A percentile compares a stretch with the other conserved stretches of the same genome.
Conservation (phyloP, 2,888 invertebrate genomes). For the Limnephilus lunatus region DNA sequence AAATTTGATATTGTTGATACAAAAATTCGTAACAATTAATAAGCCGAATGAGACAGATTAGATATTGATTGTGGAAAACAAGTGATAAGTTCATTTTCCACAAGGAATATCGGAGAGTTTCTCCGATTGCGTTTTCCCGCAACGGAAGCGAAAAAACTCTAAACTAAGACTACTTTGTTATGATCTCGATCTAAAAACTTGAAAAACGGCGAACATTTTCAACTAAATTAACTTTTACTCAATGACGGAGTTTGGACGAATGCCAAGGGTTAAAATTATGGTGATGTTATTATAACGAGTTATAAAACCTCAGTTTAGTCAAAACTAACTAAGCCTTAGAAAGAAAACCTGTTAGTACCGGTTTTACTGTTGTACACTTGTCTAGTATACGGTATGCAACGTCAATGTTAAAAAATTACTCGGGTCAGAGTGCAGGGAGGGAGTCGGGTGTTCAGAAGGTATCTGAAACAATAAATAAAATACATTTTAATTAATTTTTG, state of each 20-base stretch:
- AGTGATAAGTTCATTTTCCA: constrained; percentile 34
- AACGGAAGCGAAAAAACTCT: constrained; percentile 43
- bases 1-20: constrained; percentile 33
- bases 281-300: not conserved
- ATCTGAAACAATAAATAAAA: not conserved
- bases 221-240: constrained; percentile 48
- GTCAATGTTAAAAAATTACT: not conserved
- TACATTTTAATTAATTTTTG: not conserved
- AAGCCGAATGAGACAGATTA: constrained; percentile 54
- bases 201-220: constrained; percentile 35
- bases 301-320: constrained; percentile 16
- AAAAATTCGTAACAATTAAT: constrained; percentile 45
- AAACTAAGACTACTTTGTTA: constrained; percentile 32
- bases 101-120: constrained; percentile 40
- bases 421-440: not conserved
- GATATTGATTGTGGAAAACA: constrained; percentile 44
- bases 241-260: constrained; percentile 48
- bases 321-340: constrained; percentile 23
- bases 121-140: constrained; percentile 22
- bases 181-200: constrained; percentile 59
- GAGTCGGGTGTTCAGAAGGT: not conserved
- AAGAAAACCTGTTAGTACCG: constrained; percentile 37
- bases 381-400: not conserved
- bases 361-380: not conserved
- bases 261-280: not conserved